Evolutionary conservation across 2,888 invertebrate species (phyloP), one percentile per base, ranked within the genome.

Genomic region (Tiphia femorata): DNA sequence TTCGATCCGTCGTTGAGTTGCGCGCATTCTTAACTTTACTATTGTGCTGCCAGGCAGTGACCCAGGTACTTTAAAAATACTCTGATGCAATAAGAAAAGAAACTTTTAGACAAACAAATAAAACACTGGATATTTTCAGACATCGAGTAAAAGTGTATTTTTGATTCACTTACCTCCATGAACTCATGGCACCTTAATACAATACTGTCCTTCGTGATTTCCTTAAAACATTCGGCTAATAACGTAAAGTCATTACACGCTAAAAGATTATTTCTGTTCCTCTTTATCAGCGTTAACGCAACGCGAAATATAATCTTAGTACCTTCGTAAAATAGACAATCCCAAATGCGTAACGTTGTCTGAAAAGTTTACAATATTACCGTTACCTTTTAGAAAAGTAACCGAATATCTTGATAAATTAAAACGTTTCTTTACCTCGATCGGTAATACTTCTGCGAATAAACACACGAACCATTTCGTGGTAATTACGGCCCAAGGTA

Each of bases 381-480:
- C 29, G 25, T 56, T 23, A 12, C 3, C 20, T 21, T 33, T 38
- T 49, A 33, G n/a, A 35, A 17, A 27, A 1, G 8, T 55, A 19
- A 19, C 4, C 17, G 17, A 27, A 53, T 29, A 25, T 20, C 55
- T 30, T 19, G n/a, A 23, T 51, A 19, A 27, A 41, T 43, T 44
- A 49, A 46, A 21, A n/a, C 53, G 20, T 20, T 51, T 4, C 30
- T 58, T 76, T 81, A 89, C 89, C 85, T 97, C 97, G 55, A 94
- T 91, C 0, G 97, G 97, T 58, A 97, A 86, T 49, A 96, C 96
- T 86, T 97, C 97, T 47, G 95, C 94, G 84, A 92, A 97, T 46
- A 97, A 86, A 80, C 97, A 97, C 72, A 97, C 92, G 81, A 97
- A 96, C 97, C 97, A 97, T 85, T 97, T 97, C 55, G 96, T 96